Evolutionary conservation across 2,797 vertebrate species (phyloP).

Genomic region (Xenops minutus): DNA sequence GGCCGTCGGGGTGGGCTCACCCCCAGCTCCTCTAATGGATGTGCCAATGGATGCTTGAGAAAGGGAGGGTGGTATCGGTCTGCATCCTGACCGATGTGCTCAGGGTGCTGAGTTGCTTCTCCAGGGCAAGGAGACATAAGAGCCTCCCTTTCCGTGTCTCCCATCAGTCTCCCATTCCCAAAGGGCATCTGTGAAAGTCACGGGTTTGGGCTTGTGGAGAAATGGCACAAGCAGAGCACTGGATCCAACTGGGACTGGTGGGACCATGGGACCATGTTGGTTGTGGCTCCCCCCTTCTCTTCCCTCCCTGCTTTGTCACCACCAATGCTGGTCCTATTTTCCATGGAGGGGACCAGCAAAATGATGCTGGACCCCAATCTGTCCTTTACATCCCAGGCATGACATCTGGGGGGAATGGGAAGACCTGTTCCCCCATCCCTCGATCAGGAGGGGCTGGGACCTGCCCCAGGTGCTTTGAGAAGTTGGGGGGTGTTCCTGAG

Average conservation of each 20-base stretch:
- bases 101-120: accelerated
- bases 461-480: not conserved
- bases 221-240: not conserved
- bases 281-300: not conserved
- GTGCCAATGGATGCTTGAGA: not conserved
- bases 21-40: accelerated
- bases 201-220: not conserved
- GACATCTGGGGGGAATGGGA: not conserved
- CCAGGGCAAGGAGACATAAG: not conserved
- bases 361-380: not conserved
- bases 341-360: not conserved
- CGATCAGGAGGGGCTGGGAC: not conserved
- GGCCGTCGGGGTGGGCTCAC: accelerated
- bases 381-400: not conserved
- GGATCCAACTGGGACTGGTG: not conserved
- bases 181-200: not conserved
- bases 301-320: accelerated
- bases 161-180: not conserved
- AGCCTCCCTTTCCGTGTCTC: not conserved
- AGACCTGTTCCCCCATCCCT: not conserved
- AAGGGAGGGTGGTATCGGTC: not conserved
- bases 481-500: not conserved
- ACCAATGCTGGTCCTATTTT: too few species aligned
- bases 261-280: not conserved
- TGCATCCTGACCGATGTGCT: accelerated